These are phyloP conservation scores for Sphyrna mokarran DNA, from an alignment of 2,113 vertebrate genomes.

Conservation along the genomic window DNA sequence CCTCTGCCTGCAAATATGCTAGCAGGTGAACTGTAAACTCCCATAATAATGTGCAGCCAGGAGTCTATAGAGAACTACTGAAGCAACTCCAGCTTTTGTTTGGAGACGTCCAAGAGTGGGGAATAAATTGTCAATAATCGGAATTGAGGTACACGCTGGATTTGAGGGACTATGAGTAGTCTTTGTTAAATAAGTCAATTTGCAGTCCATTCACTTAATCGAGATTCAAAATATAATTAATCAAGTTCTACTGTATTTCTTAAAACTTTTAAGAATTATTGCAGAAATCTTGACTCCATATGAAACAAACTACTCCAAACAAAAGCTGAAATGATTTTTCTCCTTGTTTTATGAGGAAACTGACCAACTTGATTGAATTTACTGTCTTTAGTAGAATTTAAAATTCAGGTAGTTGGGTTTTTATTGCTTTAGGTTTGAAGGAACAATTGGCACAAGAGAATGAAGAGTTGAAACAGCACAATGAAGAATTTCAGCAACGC, in stretches of 20 bases:
- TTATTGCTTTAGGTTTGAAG: conserved; percentile 61
- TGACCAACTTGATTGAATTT: neutral
- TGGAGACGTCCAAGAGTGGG: neutral
- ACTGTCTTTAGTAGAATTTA: neutral
- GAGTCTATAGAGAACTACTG: neutral
- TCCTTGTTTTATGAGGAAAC: neutral
- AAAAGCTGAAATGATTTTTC: neutral
- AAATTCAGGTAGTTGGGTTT: neutral
- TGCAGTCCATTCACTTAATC: neutral
- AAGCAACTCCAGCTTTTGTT: neutral
- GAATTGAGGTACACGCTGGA: neutral
- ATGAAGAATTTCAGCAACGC: conserved; percentile 80
- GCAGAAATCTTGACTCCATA: neutral
- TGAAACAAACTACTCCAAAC: neutral
- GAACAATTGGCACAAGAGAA: conserved; percentile 82
- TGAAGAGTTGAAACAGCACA: conserved; percentile 77
- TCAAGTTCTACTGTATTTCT: neutral
- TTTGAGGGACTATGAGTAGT: neutral
- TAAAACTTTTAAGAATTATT: neutral
- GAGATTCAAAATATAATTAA: neutral
- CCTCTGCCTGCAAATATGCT: too few relatives aligned
- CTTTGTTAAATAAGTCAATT: neutral
- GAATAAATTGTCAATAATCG: neutral
- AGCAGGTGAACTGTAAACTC: too few relatives aligned
- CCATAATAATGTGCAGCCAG: neutral